These are phyloP conservation scores for Rachycentron canadum DNA, from an alignment of 2,797 vertebrate species.

Conservation along the genomic window DNA sequence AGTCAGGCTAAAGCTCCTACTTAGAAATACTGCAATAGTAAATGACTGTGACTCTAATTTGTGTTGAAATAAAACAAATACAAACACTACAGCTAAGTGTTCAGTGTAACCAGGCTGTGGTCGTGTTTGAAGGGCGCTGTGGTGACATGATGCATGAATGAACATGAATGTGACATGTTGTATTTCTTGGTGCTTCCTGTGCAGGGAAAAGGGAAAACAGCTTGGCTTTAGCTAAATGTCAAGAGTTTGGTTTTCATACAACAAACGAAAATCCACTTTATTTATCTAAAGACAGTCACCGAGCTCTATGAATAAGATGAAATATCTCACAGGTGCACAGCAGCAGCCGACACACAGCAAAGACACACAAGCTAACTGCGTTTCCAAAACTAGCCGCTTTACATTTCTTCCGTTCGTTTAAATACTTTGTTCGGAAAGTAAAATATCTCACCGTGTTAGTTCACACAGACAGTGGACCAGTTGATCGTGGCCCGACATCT, in stretches of 20 bases:
- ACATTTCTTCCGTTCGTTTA: background rate
- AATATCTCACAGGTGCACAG: fast-evolving
- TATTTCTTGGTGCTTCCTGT: background rate
- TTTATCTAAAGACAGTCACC: background rate
- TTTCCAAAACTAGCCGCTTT: no score
- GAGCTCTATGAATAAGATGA: background rate
- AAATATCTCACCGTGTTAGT: conserved; percentile 77
- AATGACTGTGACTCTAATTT: no score
- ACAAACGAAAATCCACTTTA: background rate
- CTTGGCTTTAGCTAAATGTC: background rate
- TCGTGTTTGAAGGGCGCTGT: background rate
- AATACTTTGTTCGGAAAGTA: fast-evolving
- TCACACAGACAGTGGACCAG: conserved; percentile 81
- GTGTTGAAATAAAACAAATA: no score
- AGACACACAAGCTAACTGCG: background rate
- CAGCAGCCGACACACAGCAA: fast-evolving
- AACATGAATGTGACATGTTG: background rate
- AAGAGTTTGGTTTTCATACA: background rate
- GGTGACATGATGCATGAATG: background rate
- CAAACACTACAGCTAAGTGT: background rate
- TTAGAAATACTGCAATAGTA: background rate
- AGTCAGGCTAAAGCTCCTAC: background rate
- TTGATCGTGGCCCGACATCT: conserved; percentile 85
- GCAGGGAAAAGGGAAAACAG: background rate
- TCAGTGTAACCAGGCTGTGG: background rate